Evolutionary conservation across 2,888 invertebrate species (phyloP).

Genomic region (Heliconius erato): DNA sequence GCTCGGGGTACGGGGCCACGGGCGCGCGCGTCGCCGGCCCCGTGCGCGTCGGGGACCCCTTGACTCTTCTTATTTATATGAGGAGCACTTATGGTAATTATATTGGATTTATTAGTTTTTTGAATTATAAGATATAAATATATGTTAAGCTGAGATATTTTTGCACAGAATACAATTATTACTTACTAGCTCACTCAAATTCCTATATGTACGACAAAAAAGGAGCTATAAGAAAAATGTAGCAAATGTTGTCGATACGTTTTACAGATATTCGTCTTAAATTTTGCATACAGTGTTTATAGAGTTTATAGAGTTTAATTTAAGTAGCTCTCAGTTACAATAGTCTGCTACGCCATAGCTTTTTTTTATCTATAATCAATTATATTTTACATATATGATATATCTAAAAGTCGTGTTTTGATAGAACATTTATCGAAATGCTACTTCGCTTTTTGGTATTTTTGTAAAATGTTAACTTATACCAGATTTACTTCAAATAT

Average conservation of each 20-base stretch:
- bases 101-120: neutral
- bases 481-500: no score
- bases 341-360: neutral
- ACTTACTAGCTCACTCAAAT: neutral
- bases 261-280: neutral
- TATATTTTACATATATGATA: no score
- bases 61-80: conserved; percentile 97
- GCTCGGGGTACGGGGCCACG: conserved; percentile 94
- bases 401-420: no score
- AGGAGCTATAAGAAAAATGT: neutral
- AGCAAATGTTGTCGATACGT: neutral
- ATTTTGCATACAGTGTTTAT: neutral
- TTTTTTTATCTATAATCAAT: neutral
- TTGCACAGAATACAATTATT: no score
- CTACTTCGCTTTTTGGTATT: no score
- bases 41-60: conserved; percentile 95
- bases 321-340: neutral
- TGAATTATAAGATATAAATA: no score
- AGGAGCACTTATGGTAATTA: conserved; percentile 95
- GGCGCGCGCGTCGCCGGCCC: conserved; percentile 95
- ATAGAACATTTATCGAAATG: no score
- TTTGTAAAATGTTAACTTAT: no score
- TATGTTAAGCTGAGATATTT: no score
- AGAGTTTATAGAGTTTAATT: neutral
- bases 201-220: neutral